Evolutionary conservation across 1,140 invertebrate species (phyloP).

Genomic region (Akabosia matsudoensis): DNA sequence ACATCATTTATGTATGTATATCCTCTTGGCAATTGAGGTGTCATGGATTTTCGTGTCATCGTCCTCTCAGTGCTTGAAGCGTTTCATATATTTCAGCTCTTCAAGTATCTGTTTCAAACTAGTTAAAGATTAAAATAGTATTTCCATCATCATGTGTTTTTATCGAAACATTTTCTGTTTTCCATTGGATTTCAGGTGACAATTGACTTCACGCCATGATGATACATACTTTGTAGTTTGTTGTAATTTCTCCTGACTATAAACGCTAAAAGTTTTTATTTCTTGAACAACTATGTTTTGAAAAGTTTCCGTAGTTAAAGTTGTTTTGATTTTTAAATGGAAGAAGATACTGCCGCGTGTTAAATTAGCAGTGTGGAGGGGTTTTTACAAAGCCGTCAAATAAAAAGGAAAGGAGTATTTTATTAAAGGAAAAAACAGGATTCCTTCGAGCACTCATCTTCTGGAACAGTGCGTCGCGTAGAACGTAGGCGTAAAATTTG

Average conservation of each 20-base stretch:
- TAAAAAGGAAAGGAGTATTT: too few species aligned
- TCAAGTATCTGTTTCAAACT: too few species aligned
- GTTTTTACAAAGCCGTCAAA: too few species aligned
- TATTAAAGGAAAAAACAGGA: background rate
- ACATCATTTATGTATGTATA: too few species aligned
- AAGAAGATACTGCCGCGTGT: too few species aligned
- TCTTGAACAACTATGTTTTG: background rate
- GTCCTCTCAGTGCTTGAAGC: too few species aligned
- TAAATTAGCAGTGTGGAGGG: too few species aligned
- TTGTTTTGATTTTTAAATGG: background rate
- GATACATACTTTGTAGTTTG: background rate
- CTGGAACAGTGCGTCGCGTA: background rate
- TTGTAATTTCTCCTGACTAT: too few species aligned
- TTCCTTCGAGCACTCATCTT: background rate
- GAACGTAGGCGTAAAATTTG: conserved; percentile 4
- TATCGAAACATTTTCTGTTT: background rate
- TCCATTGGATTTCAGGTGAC: background rate
- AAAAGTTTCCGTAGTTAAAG: background rate
- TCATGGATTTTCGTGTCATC: background rate
- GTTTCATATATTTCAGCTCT: too few species aligned
- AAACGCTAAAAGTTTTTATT: background rate
- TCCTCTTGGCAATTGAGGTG: background rate
- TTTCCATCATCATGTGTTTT: background rate
- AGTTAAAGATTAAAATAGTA: background rate
- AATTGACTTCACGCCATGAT: background rate